Base-by-base conservation (phyloP, 53 echinoderm and acorn worm genomes). In the Zoroaster sp. region DNA sequence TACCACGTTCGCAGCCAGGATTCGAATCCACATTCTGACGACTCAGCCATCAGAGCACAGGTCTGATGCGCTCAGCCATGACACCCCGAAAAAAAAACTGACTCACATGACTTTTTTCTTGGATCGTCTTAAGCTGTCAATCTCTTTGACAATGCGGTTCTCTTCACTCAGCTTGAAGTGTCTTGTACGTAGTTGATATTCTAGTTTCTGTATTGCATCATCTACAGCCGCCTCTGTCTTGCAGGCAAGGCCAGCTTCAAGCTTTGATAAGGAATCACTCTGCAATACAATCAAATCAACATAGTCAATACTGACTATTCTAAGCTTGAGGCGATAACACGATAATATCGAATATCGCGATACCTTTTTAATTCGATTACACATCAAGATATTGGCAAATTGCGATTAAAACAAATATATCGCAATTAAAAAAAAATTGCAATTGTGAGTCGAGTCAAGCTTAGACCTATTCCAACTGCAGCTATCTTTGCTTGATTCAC, bases 131-230 rank as follows among this genome's bases (percentile, higher is more conserved):
- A 93, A 73, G 21, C 80, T 92, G 69, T 93, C 92, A 52, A 96
- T 96, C 83, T 96, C 96, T 10, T 88, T 77, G 11, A 96, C 92
- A 20, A 96, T 91, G 68, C 96, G 89, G 14, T 91, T 95, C 73
- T 96, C 96, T 40, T 95, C 96, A 3, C 83, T 82, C 9, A 93
- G 79, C 37, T 75, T 94, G 70, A 96, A 95, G 45, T 92, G 85
- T 25, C 90, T 88, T 1, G 87, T 91, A n/a, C 76, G 70, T 0
- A 95, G 86, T 74, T 96, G 96, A 52, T 92, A 89, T 20, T 95
- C 93, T 47, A 95, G 72, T 78, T 90, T 96, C 36, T 67, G 86
- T 11, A 96, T 93, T 40, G 93, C 92, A 14, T 93, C 91, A 13
- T 96, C 95, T 0, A 96, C 45, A 3, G 89, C 95, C 40, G 71